These are phyloP conservation scores for Mercenaria mercenaria DNA, from an alignment of 1,140 invertebrate species.

Conservation along the genomic window DNA sequence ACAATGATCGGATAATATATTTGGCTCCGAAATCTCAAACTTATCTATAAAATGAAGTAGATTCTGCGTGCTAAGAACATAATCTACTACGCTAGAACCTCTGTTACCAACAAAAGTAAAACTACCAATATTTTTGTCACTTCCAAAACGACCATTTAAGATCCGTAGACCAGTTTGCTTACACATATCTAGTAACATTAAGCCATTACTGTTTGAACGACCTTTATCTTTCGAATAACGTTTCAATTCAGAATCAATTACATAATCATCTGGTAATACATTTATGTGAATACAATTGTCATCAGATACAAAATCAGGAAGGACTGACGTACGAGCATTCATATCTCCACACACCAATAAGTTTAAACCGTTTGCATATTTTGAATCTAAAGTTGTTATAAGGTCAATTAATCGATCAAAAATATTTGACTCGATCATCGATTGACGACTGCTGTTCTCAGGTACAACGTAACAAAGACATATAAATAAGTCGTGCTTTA, in stretches of 20 bases:
- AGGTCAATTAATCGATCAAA: conserved; percentile 11
- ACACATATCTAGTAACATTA: neutral
- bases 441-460: neutral
- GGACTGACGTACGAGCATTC: neutral
- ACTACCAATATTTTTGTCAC: neutral
- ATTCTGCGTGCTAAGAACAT: neutral
- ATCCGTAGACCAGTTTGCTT: conserved; percentile 11
- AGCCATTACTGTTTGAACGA: conserved; percentile 1
- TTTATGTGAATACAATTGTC: neutral
- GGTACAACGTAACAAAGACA: neutral
- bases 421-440: conserved; percentile 2
- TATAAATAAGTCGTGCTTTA: neutral
- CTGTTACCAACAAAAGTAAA: neutral
- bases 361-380: neutral
- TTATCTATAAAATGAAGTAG: neutral
- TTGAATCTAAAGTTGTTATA: neutral
- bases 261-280: conserved; percentile 6
- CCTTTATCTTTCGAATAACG: neutral
- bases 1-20: conserved; percentile 20
- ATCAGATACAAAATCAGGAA: neutral
- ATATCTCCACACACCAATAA: neutral
- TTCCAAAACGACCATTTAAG: neutral
- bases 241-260: too few relatives aligned
- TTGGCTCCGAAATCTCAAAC: neutral
- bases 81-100: neutral